These are phyloP conservation scores for Myotis pilosus DNA, from an alignment of 2,797 vertebrate genomes.

Conservation along the genomic window DNA sequence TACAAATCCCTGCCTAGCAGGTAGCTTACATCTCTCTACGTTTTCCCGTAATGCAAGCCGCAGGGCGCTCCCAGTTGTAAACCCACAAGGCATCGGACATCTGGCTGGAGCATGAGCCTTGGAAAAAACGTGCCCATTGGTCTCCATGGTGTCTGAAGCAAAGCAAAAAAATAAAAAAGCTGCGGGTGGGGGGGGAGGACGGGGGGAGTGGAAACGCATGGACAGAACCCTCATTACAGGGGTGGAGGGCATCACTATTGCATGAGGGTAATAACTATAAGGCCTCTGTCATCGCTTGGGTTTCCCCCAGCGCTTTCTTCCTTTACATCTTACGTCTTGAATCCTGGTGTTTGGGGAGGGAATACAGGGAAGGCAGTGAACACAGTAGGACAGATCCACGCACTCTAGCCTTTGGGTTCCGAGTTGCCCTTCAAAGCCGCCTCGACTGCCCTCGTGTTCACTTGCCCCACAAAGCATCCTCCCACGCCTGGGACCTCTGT, in stretches of 20 bases:
- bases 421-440: neutral
- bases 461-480: neutral
- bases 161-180: constrained; percentile 55
- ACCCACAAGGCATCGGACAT: constrained; percentile 11
- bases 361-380: neutral
- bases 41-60: neutral
- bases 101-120: constrained; percentile 50
- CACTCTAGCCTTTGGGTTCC: neutral
- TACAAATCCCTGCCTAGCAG: neutral
- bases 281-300: neutral
- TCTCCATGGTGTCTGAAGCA: constrained; percentile 69
- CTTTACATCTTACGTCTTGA: neutral
- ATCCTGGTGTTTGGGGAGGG: neutral
- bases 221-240: neutral
- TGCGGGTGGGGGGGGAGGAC: neutral
- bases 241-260: neutral
- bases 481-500: neutral
- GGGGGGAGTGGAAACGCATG: constrained; percentile 18
- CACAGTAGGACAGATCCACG: neutral
- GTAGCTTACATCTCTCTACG: neutral
- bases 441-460: neutral
- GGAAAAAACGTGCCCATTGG: constrained; percentile 64
- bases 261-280: neutral
- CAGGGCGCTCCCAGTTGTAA: neutral
- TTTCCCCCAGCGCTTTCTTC: neutral